phyloP scores from a whole-genome alignment of 2,888 invertebrate species.

The Rhodophaea formosa region DNA sequence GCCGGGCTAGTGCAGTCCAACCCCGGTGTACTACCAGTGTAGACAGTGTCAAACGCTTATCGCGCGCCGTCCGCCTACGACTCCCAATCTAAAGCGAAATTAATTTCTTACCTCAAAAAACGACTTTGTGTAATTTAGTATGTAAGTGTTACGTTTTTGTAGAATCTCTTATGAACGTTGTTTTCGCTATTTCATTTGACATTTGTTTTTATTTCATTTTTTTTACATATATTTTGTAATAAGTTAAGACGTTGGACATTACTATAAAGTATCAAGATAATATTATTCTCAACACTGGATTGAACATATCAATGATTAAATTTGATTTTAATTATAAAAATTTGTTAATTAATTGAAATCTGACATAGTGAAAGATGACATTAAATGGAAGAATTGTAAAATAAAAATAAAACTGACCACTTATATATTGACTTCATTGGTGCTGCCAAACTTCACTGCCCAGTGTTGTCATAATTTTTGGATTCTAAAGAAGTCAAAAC shows the following conservation, averaged over 20 bases:
- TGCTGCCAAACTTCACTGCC: too few species aligned
- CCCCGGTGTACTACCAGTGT: not conserved
- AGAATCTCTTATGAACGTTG: slow-evolving; percentile 3
- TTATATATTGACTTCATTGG: too few species aligned
- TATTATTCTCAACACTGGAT: not conserved
- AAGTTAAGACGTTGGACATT: not conserved
- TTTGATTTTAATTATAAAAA: not conserved
- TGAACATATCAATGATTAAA: not conserved
- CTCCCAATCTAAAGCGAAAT: not conserved
- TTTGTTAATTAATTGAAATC: not conserved
- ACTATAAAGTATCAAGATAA: not conserved
- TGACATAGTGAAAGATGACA: not conserved
- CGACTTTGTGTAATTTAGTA: slow-evolving; percentile 6
- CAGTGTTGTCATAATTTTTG: too few species aligned
- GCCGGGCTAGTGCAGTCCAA: not conserved
- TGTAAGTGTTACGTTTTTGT: slow-evolving; percentile 18
- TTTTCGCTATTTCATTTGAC: not conserved
- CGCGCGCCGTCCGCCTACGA: slow-evolving; percentile 9
- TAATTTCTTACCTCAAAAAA: not conserved
- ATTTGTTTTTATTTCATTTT: not conserved
- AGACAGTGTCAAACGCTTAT: not conserved
- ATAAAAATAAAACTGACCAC: not conserved
- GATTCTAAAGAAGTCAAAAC: too few species aligned
- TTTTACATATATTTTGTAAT: not conserved
- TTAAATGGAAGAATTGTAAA: not conserved